Evolutionary conservation across 1,140 invertebrate species (phyloP).

Genomic region (Tetramorium parvispinum): DNA sequence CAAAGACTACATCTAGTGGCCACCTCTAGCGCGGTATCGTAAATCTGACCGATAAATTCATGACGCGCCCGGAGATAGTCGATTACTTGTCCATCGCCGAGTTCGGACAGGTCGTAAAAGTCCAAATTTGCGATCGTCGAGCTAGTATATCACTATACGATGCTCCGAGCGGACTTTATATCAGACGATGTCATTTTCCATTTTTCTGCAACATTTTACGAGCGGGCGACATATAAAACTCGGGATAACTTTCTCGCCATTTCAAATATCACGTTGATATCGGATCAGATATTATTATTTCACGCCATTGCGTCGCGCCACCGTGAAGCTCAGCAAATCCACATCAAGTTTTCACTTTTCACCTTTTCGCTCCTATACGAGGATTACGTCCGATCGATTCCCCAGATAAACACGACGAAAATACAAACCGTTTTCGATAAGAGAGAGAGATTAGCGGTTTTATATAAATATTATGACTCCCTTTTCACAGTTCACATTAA

Average conservation of each 20-base stretch:
- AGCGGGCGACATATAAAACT: not conserved
- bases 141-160: not conserved
- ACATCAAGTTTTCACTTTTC: not conserved
- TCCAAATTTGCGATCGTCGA: slow-evolving; percentile 1
- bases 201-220: slow-evolving; percentile 10
- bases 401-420: not conserved
- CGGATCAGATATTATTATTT: slow-evolving; percentile 4
- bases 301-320: too few species aligned
- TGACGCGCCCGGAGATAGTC: not conserved
- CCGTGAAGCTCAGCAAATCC: not conserved
- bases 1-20: not conserved
- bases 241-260: not conserved
- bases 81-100: not conserved
- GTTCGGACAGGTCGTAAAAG: not conserved
- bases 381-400: not conserved
- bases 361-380: not conserved
- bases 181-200: not conserved
- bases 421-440: not conserved
- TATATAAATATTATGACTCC: slow-evolving; percentile 14
- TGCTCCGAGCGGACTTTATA: not conserved
- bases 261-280: not conserved
- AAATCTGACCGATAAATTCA: slow-evolving; percentile 24
- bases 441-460: not conserved
- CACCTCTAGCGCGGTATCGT: not conserved
- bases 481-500: not conserved